Evolutionary conservation across 1,140 invertebrate species (phyloP), one percentile per base, ranked within the genome.

Genomic region (Euwallacea similis): DNA sequence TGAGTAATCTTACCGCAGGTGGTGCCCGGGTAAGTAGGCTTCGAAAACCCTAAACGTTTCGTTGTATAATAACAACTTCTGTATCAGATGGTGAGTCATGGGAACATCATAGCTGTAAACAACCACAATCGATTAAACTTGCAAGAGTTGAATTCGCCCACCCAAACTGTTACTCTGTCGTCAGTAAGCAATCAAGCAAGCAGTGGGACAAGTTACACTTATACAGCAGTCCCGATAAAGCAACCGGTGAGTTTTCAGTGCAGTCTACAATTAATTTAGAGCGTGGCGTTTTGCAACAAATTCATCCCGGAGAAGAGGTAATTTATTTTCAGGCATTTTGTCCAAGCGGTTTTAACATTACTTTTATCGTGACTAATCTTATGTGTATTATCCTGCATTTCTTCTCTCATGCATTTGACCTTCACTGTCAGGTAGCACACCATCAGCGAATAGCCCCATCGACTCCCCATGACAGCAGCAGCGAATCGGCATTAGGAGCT

Each of bases 51-150:
- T 47, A 47, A 21, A n/a, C 7, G 13, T 9, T 58, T 15, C 13
- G 55, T 50, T 6, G 6, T 10, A 50, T 50, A 11, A 11, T 50
- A 50, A 50, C 13, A 11, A 50, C 11, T 13, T 42, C 9, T 59
- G 9, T 41, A 58, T 7, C 76, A 79, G 55, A 76, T 81, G 6
- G 63, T 81, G 78, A 83, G 82, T 44, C 81, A 82, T n/a, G 81
- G 80, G 47, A 85, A 85, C 73, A 71, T 85, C 42, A 83, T 85
- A 66, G 79, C 83, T 0, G 78, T 85, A 0, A 85, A 84, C 73
- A 78, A 79, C 70, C 74, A 79, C 71, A 79, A 76, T 69, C 58
- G 77, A 80, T 15, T 75, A 44, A 73, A 72, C 21, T 43, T 74
- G 33, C 58, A 69, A 9, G 33, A 56, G 42, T 62, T 55, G 47